These are phyloP conservation scores for Omphaloscelis lunosa DNA, from an alignment of 2,888 invertebrate genomes.

Conservation along the genomic window DNA sequence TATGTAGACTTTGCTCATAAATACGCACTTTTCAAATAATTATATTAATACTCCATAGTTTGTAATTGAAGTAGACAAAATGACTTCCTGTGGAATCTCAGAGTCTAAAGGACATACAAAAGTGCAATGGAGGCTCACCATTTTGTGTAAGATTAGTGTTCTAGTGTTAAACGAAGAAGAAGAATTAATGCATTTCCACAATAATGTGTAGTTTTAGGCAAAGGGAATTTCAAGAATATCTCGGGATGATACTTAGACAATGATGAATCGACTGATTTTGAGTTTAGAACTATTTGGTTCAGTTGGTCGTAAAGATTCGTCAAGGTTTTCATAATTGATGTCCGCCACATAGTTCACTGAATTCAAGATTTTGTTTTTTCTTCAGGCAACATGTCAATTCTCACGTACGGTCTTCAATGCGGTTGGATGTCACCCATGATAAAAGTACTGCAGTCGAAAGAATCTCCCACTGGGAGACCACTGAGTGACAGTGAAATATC, in stretches of 20 bases:
- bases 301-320: not conserved
- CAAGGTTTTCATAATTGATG: too few relatives aligned
- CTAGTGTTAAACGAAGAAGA: not conserved
- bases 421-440: constrained; percentile 87
- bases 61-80: constrained; percentile 12
- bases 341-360: too few relatives aligned
- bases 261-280: not conserved
- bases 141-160: constrained; percentile 61
- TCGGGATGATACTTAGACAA: not conserved
- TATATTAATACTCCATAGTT: not conserved
- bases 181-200: not conserved
- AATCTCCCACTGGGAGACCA: constrained; percentile 77
- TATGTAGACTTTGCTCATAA: constrained; percentile 10
- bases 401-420: constrained; percentile 83
- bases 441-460: constrained; percentile 77
- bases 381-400: constrained; percentile 81
- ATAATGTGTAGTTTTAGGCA: not conserved
- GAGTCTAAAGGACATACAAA: constrained; percentile 59
- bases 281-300: not conserved
- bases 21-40: not conserved
- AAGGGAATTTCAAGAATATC: not conserved
- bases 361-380: not conserved
- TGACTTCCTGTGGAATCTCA: constrained; percentile 35
- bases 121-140: constrained; percentile 66
- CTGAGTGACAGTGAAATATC: constrained; percentile 80